Evolutionary conservation across 2,797 vertebrate genomes (phyloP).

Genomic region (Girardinus metallicus): DNA sequence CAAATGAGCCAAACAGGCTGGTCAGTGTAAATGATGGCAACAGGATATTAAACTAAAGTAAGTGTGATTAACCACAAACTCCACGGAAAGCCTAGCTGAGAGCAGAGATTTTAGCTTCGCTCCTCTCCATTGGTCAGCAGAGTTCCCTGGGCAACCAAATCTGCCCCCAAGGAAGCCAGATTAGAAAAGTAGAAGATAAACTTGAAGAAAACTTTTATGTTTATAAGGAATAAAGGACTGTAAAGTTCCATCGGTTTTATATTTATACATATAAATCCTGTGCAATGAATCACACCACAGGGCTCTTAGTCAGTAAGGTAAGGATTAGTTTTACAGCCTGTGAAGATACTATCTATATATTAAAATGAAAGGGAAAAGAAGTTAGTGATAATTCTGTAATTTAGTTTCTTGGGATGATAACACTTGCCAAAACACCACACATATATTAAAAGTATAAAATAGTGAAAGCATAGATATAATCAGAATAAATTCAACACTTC

Average conservation of each 20-base stretch:
- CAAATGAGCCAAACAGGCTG: constrained; percentile 4
- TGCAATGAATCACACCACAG: neutral
- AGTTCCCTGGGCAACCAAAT: neutral
- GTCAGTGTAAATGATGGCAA: neutral
- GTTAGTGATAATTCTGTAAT: constrained; percentile 3
- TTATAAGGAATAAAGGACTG: neutral
- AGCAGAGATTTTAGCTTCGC: neutral
- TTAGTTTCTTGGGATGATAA: neutral
- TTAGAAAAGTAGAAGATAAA: constrained; percentile 3
- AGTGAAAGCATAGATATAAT: neutral
- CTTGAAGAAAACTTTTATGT: constrained; percentile 1
- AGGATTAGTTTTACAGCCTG: constrained; percentile 1
- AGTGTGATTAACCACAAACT: constrained; percentile 1
- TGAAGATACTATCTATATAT: constrained; percentile 1
- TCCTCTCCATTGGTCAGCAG: neutral
- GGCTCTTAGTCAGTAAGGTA: neutral
- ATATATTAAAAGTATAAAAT: constrained; percentile 8
- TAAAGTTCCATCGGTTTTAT: neutral
- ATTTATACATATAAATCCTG: neutral
- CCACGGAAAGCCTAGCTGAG: neutral
- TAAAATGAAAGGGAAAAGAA: neutral
- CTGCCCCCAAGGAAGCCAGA: neutral
- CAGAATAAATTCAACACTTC: neutral
- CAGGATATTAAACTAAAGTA: neutral
- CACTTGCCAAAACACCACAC: neutral